Percentiles rank a stretch among this genome's conserved stretches.
Conservation (phyloP, 2,888 invertebrate genomes). For the Mythimna impura region DNA sequence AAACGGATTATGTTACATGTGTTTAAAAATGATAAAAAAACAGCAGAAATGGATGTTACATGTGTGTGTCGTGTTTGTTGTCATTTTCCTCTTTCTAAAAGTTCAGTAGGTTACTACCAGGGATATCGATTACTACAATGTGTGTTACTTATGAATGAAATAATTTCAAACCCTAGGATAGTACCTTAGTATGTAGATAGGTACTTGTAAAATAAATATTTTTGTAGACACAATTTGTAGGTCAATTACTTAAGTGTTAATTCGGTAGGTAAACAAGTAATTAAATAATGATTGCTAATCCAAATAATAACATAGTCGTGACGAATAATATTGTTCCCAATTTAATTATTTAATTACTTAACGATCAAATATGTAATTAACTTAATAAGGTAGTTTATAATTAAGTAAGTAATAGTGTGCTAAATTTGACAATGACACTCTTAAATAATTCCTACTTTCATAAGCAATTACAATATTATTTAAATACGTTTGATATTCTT, state of each 20-base stretch:
- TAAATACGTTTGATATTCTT: too few species aligned
- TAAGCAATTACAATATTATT: neutral
- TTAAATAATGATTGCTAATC: conserved; percentile 39
- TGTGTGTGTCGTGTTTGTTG: neutral
- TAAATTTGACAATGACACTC: neutral
- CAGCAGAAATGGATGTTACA: conserved; percentile 1
- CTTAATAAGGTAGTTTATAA: conserved; percentile 22
- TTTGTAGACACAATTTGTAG: conserved; percentile 14
- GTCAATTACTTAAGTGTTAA: conserved; percentile 42
- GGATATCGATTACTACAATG: too few species aligned
- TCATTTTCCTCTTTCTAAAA: neutral
- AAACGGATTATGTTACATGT: conserved; percentile 38
- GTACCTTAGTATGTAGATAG: neutral
- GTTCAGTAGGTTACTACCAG: conserved; percentile 10
- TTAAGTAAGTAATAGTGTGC: conserved; percentile 3
- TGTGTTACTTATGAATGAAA: conserved; percentile 1
- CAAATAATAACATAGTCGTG: conserved; percentile 38
- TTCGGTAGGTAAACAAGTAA: conserved; percentile 37
- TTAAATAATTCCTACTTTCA: neutral
- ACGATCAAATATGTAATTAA: conserved; percentile 28
- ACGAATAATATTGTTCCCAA: conserved; percentile 44
- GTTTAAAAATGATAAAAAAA: conserved; percentile 21
- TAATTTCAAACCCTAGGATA: conserved; percentile 10
- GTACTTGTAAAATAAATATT: neutral
- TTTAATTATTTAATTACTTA: conserved; percentile 36